These are phyloP conservation scores for Magallana ariakensis DNA, from an alignment of 1,140 invertebrate genomes.

Conservation along the genomic window DNA sequence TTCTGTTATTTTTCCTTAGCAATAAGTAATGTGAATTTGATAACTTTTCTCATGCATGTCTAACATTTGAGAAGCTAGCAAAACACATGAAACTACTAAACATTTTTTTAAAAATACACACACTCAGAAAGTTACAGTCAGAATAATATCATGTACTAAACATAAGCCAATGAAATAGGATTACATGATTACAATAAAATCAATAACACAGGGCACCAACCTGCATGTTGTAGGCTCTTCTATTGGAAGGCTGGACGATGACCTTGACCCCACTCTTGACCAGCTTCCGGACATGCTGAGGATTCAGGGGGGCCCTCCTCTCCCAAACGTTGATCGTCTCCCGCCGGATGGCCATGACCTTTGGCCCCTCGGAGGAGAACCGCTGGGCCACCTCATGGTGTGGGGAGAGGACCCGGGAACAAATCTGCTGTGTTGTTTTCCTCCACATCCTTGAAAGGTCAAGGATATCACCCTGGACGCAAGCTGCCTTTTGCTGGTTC, in stretches of 20 bases:
- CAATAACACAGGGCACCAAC: slow-evolving; percentile 73
- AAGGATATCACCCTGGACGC: neutral
- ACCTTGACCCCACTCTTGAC: slow-evolving; percentile 93
- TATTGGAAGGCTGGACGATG: slow-evolving; percentile 98
- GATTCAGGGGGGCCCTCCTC: slow-evolving; percentile 95
- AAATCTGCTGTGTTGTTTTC: slow-evolving; percentile 56
- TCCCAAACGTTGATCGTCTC: slow-evolving; percentile 99
- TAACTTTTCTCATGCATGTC: too few relatives aligned
- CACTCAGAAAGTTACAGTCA: too few relatives aligned
- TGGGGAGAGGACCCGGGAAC: slow-evolving; percentile 48
- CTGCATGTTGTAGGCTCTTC: slow-evolving; percentile 97
- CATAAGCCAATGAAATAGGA: too few relatives aligned
- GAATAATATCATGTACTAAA: too few relatives aligned
- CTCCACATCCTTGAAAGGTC: slow-evolving; percentile 59
- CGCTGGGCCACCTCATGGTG: slow-evolving; percentile 45
- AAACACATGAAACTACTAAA: too few relatives aligned
- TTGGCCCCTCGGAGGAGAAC: slow-evolving; percentile 36
- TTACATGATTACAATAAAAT: too few relatives aligned
- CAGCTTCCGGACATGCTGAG: slow-evolving; percentile 92
- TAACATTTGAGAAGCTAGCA: too few relatives aligned
- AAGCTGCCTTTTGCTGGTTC: neutral
- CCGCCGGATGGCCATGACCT: slow-evolving; percentile 81
- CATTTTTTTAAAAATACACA: too few relatives aligned
- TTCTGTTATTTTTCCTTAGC: too few relatives aligned
- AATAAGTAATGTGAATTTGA: too few relatives aligned